These are phyloP conservation scores for Callyntrura sp. DNA, from an alignment of 2,888 invertebrate species.

Conservation along the genomic window DNA sequence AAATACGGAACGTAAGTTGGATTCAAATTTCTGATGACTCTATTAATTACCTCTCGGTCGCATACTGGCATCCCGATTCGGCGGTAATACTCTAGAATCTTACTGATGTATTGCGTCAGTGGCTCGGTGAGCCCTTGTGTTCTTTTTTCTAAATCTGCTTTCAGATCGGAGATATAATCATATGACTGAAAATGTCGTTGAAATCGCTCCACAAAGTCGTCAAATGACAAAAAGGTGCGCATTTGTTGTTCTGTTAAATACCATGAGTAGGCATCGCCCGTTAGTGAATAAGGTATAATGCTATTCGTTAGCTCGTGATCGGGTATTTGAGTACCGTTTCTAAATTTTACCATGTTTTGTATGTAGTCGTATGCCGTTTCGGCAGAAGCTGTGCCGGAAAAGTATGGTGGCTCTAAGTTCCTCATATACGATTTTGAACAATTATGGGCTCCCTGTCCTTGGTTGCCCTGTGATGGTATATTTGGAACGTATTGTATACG, in stretches of 20 bases:
- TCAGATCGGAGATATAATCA: constrained; percentile 14
- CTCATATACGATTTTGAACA: not conserved
- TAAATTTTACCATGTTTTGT: not conserved
- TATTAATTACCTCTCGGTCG: constrained; percentile 1
- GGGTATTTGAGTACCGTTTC: not conserved
- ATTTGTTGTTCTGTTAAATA: not conserved
- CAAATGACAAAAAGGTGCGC: not conserved
- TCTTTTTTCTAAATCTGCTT: constrained; percentile 17
- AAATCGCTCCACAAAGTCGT: constrained; percentile 3
- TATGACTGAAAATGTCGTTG: not conserved
- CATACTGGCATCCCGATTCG: not conserved
- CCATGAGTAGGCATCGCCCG: constrained; percentile 45
- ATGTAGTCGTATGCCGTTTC: not conserved
- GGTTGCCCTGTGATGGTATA: not conserved
- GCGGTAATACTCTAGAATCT: constrained; percentile 32
- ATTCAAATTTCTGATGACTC: not conserved
- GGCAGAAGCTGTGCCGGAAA: not conserved
- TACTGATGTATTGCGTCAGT: constrained; percentile 12
- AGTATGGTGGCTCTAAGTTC: constrained; percentile 19
- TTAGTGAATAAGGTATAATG: constrained; percentile 8
- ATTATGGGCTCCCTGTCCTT: not conserved
- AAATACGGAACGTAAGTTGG: constrained; percentile 33
- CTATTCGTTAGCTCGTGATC: not conserved
- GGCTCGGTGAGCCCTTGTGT: constrained; percentile 32
- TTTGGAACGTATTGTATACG: no score